Evolutionary conservation across 2,113 vertebrate genomes (phyloP), one percentile per base, ranked within the genome.

Genomic region (Oryzias celebensis): DNA sequence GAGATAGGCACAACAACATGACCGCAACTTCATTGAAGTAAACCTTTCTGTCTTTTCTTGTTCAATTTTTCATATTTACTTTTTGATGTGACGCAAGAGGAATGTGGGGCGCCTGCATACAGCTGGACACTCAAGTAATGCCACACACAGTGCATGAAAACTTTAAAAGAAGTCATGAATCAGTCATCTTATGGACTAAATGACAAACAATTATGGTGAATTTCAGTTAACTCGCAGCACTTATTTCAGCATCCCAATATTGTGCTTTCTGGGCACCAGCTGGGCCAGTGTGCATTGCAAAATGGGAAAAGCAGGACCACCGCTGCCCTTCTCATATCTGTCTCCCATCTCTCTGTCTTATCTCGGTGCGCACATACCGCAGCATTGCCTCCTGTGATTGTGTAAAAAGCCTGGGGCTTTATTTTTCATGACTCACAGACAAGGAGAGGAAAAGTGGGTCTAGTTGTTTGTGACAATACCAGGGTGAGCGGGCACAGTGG

Each of bases 31-130:
- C 46, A 41, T 65, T 52, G 53, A 47, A 52, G 31, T 62, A 43
- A 52, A 18, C 43, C 43, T n/a, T 3, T 46, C 58, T 58, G 26
- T 26, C 4, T 54, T 28, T 43, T 20, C 31, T 13, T 58, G 47
- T 61, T 58, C 8, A 58, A 67, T 64, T 18, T 80, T 58, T 58
- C n/a, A 43, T 52, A n/a, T 73, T 70, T 79, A 42, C 63, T 65
- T 51, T 75, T 51, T 78, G 61, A 52, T 63, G 41, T 65, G 62
- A 23, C 44, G 44, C 70, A 68, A 48, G 61, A 84, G 77, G 85
- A 94, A 67, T 94, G 95, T 95, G 93, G 94, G 95, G 94, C 93
- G 90, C 92, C 88, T 91, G 81, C 51, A 82, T 82, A 88, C 91
- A 90, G 74, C 82, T 67, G 82, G 85, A 86, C 61, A 65, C 59